Evolutionary conservation across 2,113 vertebrate species (phyloP).

Genomic region (Hydropotes inermis): DNA sequence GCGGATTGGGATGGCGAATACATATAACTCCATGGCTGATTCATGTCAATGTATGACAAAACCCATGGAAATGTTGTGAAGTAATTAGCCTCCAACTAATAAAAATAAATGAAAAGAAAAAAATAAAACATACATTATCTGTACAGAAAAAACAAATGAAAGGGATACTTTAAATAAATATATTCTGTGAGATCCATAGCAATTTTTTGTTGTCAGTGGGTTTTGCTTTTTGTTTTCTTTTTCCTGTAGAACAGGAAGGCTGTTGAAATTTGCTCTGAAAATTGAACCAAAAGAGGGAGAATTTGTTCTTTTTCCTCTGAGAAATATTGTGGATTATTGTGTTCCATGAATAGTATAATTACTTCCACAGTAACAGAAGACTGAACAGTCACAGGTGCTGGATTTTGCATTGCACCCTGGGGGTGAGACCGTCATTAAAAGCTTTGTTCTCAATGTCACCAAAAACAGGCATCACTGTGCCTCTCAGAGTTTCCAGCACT

Average conservation of each 20-base stretch:
- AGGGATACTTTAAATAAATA: neutral
- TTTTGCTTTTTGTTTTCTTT: slow-evolving; percentile 32
- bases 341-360: slow-evolving; percentile 54
- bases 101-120: neutral
- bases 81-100: too few relatives aligned
- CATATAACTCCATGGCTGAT: too few relatives aligned
- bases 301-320: slow-evolving; percentile 47
- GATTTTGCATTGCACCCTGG: neutral
- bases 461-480: neutral
- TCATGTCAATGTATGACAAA: too few relatives aligned
- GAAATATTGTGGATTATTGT: slow-evolving; percentile 51
- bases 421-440: slow-evolving; percentile 50
- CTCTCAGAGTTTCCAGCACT: neutral
- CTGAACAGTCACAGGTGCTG: slow-evolving; percentile 29
- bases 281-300: slow-evolving; percentile 29
- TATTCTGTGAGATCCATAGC: neutral
- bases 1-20: too few relatives aligned
- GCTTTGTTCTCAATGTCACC: slow-evolving; percentile 45
- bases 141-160: slow-evolving; percentile 1
- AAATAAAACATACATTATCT: slow-evolving; percentile 12
- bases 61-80: too few relatives aligned
- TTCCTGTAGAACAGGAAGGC: slow-evolving; percentile 19
- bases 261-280: slow-evolving; percentile 37
- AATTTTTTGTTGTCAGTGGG: neutral
- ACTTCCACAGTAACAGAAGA: slow-evolving; percentile 31